Percentiles rank a stretch among this genome's conserved stretches.
phyloP scores from a whole-genome alignment of 2,888 invertebrate species.

The Bellardia bayeri region DNA sequence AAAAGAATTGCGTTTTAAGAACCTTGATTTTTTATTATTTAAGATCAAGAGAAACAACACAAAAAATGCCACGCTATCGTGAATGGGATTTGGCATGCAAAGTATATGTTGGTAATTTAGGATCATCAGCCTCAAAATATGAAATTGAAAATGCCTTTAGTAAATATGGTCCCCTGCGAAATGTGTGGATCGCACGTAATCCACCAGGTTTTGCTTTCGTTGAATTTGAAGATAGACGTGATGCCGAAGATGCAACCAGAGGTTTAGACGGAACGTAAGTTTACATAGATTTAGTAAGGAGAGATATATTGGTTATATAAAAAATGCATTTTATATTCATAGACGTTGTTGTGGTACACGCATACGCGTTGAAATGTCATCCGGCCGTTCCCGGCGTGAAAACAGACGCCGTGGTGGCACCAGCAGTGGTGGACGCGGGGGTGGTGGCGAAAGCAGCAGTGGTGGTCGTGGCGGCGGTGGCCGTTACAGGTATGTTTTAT shows the following conservation, averaged over 20 bases:
- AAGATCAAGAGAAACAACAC: slow-evolving; percentile 56
- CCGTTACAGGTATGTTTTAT: slow-evolving; percentile 81
- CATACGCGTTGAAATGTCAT: slow-evolving; percentile 96
- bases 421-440: slow-evolving; percentile 79
- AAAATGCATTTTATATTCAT: slow-evolving; percentile 67
- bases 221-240: slow-evolving; percentile 93
- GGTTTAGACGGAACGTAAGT: slow-evolving; percentile 92
- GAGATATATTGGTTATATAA: no score
- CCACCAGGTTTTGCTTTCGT: slow-evolving; percentile 96
- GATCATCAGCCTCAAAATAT: slow-evolving; percentile 93
- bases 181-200: slow-evolving; percentile 96
- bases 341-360: slow-evolving; percentile 95
- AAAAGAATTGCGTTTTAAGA: slow-evolving; percentile 34
- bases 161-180: slow-evolving; percentile 93
- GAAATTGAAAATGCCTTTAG: slow-evolving; percentile 93
- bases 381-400: slow-evolving; percentile 91
- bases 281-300: neutral
- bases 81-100: slow-evolving; percentile 94
- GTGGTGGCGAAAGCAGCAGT: slow-evolving; percentile 79
- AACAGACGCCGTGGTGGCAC: slow-evolving; percentile 85
- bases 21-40: slow-evolving; percentile 21
- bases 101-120: slow-evolving; percentile 95
- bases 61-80: slow-evolving; percentile 85
- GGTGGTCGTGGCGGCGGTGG: slow-evolving; percentile 75
- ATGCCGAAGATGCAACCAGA: slow-evolving; percentile 93